Conservation (phyloP, 2,113 vertebrate species). For the Urocynchramus pylzowi region DNA sequence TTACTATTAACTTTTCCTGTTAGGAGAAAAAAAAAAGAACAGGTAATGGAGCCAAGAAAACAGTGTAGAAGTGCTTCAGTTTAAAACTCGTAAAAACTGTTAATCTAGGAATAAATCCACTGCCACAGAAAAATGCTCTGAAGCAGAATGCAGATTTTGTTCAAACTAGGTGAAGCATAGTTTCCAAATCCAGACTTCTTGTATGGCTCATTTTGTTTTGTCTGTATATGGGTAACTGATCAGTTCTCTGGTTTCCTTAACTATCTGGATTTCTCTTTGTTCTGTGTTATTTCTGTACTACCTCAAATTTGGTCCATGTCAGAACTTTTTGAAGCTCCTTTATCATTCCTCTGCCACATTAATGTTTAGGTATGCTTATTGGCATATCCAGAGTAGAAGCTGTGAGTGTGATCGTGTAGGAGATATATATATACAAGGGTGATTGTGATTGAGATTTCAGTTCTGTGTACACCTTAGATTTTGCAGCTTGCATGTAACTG, state of each 20-base stretch:
- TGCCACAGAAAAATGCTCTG: neutral
- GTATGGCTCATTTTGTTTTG: neutral
- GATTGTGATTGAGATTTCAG: neutral
- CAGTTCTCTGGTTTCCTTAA: neutral
- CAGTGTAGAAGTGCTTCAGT: neutral
- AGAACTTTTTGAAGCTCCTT: neutral
- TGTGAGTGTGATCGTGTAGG: neutral
- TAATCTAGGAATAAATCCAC: neutral
- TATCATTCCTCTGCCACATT: neutral
- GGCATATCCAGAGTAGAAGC: neutral
- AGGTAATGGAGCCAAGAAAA: neutral
- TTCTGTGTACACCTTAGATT: neutral
- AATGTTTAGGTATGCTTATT: neutral
- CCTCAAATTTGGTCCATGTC: neutral
- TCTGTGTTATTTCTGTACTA: neutral
- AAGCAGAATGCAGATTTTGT: neutral
- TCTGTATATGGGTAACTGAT: neutral
- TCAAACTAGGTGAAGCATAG: neutral
- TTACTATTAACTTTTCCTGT: neutral
- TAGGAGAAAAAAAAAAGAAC: neutral
- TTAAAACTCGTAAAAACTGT: neutral
- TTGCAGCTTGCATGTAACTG: neutral
- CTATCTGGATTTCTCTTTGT: neutral
- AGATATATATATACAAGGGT: neutral
- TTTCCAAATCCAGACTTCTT: neutral